Evolutionary conservation across 92 coral and sea anemone genomes (phyloP), one percentile per base, ranked within the genome.

Genomic region (Diadumene lineata): DNA sequence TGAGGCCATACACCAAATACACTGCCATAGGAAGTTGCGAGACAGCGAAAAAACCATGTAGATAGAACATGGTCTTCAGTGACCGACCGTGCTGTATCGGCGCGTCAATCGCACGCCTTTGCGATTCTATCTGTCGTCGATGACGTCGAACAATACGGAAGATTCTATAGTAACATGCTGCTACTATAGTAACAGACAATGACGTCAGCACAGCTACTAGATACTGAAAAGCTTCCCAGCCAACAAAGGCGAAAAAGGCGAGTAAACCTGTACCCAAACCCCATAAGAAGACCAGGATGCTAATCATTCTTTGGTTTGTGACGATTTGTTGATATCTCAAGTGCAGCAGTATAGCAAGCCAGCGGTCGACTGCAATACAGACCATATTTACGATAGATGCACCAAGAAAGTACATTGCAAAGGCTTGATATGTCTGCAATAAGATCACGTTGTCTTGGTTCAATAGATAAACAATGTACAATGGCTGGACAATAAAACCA

Each of bases 31-130:
- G 68, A 16, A 28, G 13, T 3, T 28, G 18, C 1, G 68, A 62
- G 18, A 62, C 6, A 31, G 68, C 68, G 31, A 4, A 62, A 1
- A 62, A 27, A 4, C 68, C 68, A 29, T 62, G 68, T 7, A 62
- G 6, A 16, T 62, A 62, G 31, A 62, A 62, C 68, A 62, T 62
- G 43, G 7, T 28, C 18, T 28, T 62, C 1, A 62, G 38, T 21
- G 68, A 62, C 31, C 68, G 28, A 2, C 68, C 68, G n/a, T 29
- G 68, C 31, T 16, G 34, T 21, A 31, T 15, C 18, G 68, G 68
- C 0, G 68, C 68, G 43, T 62, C 31, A 4, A 62, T 62, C 68
- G 68, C 68, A 2, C 43, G 38, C 31, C 68, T 28, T 19, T 62
- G 68, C 2, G 24, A n/a, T 6, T 62, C n/a, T 7, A 62, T 62